phyloP scores from a whole-genome alignment of 2,888 invertebrate species.

The Corbicula japonica region DNA sequence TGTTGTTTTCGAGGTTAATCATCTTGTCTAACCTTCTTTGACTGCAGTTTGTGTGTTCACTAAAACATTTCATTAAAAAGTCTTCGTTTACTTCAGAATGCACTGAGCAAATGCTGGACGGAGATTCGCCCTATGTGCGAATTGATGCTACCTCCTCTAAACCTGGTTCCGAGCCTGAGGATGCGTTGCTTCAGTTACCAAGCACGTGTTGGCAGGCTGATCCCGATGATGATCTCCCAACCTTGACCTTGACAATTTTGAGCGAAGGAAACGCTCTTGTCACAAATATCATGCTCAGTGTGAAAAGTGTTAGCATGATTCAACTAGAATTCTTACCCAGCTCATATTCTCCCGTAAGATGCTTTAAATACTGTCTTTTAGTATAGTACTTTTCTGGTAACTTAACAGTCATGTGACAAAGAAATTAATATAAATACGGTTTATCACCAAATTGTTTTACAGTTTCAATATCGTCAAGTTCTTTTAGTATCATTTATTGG shows the following conservation, averaged over 20 bases:
- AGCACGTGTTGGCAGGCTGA: constrained; percentile 45
- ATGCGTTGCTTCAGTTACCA: constrained; percentile 41
- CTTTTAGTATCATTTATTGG: too few species aligned
- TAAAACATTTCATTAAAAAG: too few species aligned
- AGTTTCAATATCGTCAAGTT: too few species aligned
- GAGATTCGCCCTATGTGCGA: constrained; percentile 47
- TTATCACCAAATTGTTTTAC: too few species aligned
- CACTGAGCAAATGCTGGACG: constrained; percentile 52
- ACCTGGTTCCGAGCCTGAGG: constrained; percentile 46
- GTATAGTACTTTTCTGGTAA: too few species aligned
- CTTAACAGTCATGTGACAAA: too few species aligned
- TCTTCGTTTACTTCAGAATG: constrained; percentile 49
- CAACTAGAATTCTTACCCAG: constrained; percentile 53
- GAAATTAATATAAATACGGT: too few species aligned
- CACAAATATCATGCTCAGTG: constrained; percentile 44
- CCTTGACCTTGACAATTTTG: constrained; percentile 40
- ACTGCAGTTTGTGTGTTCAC: too few species aligned
- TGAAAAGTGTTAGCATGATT: constrained; percentile 44
- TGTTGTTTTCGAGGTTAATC: too few species aligned
- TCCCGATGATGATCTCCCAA: constrained; percentile 28
- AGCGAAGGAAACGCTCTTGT: constrained; percentile 58
- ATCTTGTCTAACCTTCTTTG: too few species aligned
- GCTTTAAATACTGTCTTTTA: background rate
- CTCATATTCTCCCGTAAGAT: constrained; percentile 47
- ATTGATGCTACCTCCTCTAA: constrained; percentile 46